Conservation (phyloP, 2,888 invertebrate species). For the Agriotes lineatus region DNA sequence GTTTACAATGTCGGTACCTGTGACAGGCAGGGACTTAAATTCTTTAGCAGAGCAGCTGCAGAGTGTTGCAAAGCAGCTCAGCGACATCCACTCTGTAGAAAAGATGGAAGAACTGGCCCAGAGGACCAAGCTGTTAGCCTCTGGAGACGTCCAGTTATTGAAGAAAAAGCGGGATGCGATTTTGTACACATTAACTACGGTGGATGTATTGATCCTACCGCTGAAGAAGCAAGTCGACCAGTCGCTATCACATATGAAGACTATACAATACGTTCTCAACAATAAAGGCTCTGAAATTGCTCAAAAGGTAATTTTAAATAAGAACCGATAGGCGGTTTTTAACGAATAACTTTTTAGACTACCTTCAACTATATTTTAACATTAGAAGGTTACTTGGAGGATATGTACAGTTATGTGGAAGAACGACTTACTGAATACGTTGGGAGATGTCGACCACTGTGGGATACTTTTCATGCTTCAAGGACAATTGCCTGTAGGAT, state of each 20-base stretch:
- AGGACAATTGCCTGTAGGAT: constrained; percentile 74
- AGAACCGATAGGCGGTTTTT: too few relatives aligned
- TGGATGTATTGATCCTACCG: constrained; percentile 80
- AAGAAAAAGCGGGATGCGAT: constrained; percentile 79
- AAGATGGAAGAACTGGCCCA: constrained; percentile 78
- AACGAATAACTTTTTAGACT: too few relatives aligned
- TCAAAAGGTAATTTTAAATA: constrained; percentile 76
- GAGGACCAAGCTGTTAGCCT: constrained; percentile 75
- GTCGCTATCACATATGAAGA: constrained; percentile 79
- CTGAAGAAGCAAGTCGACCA: constrained; percentile 80
- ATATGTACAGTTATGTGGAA: constrained; percentile 72
- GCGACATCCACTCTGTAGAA: constrained; percentile 78
- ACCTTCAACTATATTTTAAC: constrained; percentile 40
- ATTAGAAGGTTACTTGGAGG: constrained; percentile 67
- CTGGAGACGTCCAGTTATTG: constrained; percentile 76
- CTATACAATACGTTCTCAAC: constrained; percentile 82
- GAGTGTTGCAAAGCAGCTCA: constrained; percentile 74
- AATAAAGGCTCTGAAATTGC: constrained; percentile 79
- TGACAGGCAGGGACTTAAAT: constrained; percentile 74
- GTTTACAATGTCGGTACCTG: constrained; percentile 72
- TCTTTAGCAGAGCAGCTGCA: constrained; percentile 76
- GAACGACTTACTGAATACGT: constrained; percentile 74
- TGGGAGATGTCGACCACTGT: constrained; percentile 80
- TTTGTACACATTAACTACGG: constrained; percentile 80
- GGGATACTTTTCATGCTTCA: constrained; percentile 76